A percentile compares a stretch with the other conserved stretches of the same genome.
phyloP scores from a whole-genome alignment of 1,140 invertebrate species.

The Subanguina moxae region DNA sequence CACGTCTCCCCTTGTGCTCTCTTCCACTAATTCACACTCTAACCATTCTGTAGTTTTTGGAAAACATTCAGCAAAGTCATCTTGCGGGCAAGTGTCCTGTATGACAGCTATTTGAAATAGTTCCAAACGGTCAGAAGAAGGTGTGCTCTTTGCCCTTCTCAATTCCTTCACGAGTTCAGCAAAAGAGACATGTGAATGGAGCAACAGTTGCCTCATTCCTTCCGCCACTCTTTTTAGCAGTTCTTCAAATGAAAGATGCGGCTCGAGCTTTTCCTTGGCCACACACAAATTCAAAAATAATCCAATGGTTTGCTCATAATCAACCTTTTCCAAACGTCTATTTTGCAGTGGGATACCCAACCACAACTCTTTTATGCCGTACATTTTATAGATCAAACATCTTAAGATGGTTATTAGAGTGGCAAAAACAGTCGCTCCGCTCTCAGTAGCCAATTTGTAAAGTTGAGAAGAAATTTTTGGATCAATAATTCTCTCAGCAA shows the following conservation, averaged over 20 bases:
- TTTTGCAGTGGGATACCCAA: slow-evolving; percentile 19
- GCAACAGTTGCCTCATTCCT: not conserved
- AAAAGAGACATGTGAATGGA: slow-evolving; percentile 19
- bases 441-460: not conserved
- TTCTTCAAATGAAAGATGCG: slow-evolving; percentile 1
- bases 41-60: not conserved
- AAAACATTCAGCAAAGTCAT: not conserved
- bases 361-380: slow-evolving; percentile 15
- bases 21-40: not conserved
- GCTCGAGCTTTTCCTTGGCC: not conserved
- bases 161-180: slow-evolving; percentile 7
- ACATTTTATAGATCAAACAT: slow-evolving; percentile 25
- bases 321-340: not conserved
- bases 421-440: not conserved
- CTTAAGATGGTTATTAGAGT: slow-evolving; percentile 5
- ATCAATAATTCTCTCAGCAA: not conserved
- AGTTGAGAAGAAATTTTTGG: not conserved
- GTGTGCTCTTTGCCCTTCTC: not conserved
- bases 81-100: not conserved
- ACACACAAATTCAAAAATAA: slow-evolving; percentile 20
- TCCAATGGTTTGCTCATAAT: slow-evolving; percentile 25
- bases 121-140: not conserved
- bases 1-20: not conserved
- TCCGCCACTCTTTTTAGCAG: not conserved
- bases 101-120: slow-evolving; percentile 1